These are phyloP conservation scores for Pteronura brasiliensis DNA, from an alignment of 2,113 vertebrate genomes.

Conservation along the genomic window DNA sequence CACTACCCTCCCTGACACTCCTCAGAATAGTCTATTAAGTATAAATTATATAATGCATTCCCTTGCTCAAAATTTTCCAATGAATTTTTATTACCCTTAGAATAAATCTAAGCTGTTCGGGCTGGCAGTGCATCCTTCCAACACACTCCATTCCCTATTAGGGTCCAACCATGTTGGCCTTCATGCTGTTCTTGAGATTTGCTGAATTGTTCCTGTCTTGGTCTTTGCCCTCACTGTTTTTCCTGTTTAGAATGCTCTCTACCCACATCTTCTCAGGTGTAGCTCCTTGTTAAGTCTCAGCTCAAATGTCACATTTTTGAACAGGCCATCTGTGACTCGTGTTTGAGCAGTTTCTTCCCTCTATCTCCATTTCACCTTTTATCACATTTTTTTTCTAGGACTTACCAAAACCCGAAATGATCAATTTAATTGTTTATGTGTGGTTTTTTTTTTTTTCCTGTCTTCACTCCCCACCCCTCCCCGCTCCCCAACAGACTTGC, in stretches of 20 bases:
- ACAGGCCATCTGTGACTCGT: neutral
- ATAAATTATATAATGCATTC: neutral
- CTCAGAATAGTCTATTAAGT: neutral
- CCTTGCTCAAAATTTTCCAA: neutral
- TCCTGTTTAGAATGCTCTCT: neutral
- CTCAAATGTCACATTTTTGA: neutral
- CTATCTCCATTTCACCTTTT: neutral
- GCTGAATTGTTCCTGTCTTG: neutral
- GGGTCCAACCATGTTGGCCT: neutral
- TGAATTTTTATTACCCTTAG: neutral
- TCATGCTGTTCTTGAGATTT: neutral
- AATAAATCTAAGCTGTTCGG: neutral
- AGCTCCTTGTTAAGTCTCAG: neutral
- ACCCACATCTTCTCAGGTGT: neutral
- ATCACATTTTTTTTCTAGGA: neutral
- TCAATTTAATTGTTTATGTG: neutral
- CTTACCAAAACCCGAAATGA: slow-evolving; percentile 1
- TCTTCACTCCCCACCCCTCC: neutral
- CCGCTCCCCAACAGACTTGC: neutral
- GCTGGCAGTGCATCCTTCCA: neutral
- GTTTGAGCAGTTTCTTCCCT: neutral
- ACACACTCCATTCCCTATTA: neutral
- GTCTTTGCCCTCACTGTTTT: neutral
- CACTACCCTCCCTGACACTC: neutral
- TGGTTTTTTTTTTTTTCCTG: neutral